Percentiles rank a stretch among this genome's conserved stretches.
These are phyloP conservation scores for Ceyx melanurus DNA, from an alignment of 2,113 vertebrate genomes.

Conservation along the genomic window DNA sequence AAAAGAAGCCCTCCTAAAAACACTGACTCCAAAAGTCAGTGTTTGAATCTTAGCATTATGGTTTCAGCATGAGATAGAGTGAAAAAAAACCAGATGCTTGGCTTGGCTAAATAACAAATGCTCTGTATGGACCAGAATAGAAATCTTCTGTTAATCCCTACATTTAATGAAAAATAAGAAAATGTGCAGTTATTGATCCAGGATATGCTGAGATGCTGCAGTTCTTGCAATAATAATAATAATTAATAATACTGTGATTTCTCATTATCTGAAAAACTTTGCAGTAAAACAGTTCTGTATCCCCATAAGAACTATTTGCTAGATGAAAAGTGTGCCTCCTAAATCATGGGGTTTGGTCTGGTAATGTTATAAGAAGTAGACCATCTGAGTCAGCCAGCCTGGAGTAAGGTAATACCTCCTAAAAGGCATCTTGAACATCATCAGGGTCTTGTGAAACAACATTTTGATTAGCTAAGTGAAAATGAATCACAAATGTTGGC, in stretches of 20 bases:
- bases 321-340: not conserved
- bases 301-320: not conserved
- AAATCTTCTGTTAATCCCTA: not conserved
- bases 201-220: not conserved
- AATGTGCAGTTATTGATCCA: not conserved
- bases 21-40: not conserved
- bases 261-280: not conserved
- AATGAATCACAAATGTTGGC: slow-evolving; percentile 71
- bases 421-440: slow-evolving; percentile 60
- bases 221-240: not conserved
- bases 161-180: not conserved
- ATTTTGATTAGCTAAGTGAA: slow-evolving; percentile 77
- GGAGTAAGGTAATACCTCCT: slow-evolving; percentile 56
- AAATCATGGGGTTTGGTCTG: slow-evolving; percentile 14
- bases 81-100: not conserved
- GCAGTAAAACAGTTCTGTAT: not conserved
- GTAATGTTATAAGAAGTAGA: slow-evolving; percentile 41
- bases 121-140: not conserved
- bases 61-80: not conserved
- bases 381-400: slow-evolving; percentile 44
- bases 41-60: not conserved
- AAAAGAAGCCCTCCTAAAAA: not conserved
- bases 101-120: not conserved
- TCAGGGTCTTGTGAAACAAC: slow-evolving; percentile 70
- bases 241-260: not conserved